Evolutionary conservation across 92 coral and sea anemone species (phyloP).

Genomic region (Scolanthus callimorphus): DNA sequence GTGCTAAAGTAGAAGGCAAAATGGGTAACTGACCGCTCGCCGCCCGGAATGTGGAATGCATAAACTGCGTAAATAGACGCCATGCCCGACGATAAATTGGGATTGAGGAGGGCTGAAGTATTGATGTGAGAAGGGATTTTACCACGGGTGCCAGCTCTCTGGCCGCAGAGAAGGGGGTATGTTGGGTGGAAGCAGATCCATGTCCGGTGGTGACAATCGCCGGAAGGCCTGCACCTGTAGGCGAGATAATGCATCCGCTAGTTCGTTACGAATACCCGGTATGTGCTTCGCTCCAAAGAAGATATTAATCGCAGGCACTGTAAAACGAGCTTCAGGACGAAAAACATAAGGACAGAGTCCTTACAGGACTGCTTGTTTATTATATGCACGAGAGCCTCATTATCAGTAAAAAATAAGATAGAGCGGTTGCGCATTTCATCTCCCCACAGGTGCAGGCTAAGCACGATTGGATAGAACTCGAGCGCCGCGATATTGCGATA

Average conservation of each 20-base stretch:
- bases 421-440: conserved; percentile 13
- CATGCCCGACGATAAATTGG: neutral
- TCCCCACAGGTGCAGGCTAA: neutral
- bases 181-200: neutral
- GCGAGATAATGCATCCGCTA: conserved; percentile 33
- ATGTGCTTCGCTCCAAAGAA: conserved; percentile 21
- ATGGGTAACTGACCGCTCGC: conserved; percentile 5
- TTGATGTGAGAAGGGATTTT: neutral
- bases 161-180: conserved; percentile 11
- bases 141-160: neutral
- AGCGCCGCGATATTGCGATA: conserved; percentile 21
- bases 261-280: conserved; percentile 4
- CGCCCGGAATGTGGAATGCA: neutral
- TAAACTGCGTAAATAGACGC: neutral
- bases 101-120: neutral
- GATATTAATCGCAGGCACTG: conserved; percentile 20
- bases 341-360: conserved; percentile 7
- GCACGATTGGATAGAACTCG: neutral
- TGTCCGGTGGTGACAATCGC: neutral
- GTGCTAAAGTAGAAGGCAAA: conserved; percentile 18
- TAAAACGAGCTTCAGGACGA: conserved; percentile 7
- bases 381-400: conserved; percentile 9
- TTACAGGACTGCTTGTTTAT: conserved; percentile 32
- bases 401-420: conserved; percentile 34
- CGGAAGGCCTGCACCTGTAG: conserved; percentile 24